Evolutionary conservation across 2,113 vertebrate genomes (phyloP), one percentile per base, ranked within the genome.

Genomic region (Indicator indicator): DNA sequence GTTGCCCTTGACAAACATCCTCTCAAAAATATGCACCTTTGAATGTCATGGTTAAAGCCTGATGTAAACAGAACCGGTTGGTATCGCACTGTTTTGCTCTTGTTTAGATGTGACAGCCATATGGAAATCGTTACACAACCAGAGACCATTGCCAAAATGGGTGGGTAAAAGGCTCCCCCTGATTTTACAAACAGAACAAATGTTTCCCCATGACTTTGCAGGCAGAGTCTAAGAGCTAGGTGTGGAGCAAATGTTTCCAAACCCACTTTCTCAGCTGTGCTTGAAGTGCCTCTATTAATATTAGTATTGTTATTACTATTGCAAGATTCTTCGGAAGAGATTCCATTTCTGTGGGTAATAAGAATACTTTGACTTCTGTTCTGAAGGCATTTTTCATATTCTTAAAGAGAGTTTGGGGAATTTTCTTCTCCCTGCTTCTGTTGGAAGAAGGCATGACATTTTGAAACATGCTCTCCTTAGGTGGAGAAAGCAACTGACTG

Each of bases 51-150:
- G 32, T 32, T 88, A 91, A 92, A 87, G 89, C 36, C n/a, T 80
- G 67, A 70, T 14, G 32, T 83, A 89, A 94, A 73, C 18, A 74
- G 72, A 89, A 70, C 46, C 56, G 85, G 55, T 83, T 85, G 60
- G 68, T 87, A 87, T 56, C 0, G 0, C 54, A 60, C 60, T 48
- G 48, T 59, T 92, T 92, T 71, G 46, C 50, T 83, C 33, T 80
- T 91, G 60, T 93, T 93, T 88, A 88, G 56, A 74, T 86, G 75
- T 77, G 79, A 80, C 83, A 95, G 89, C 56, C 75, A 74, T 80
- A 85, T 80, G 78, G 84, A 95, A 94, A 79, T 87, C 16, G 9
- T 90, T 95, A 77, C n/a, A 76, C 68, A 76, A 59, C 27, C 28
- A n/a, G 24, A 90, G 30, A 59, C 33, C 7, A 6, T 46, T 94